Percentiles rank a stretch among this genome's conserved stretches.
Evolutionary conservation across 1,140 invertebrate species (phyloP).

Genomic region (Bombus soroeensis): DNA sequence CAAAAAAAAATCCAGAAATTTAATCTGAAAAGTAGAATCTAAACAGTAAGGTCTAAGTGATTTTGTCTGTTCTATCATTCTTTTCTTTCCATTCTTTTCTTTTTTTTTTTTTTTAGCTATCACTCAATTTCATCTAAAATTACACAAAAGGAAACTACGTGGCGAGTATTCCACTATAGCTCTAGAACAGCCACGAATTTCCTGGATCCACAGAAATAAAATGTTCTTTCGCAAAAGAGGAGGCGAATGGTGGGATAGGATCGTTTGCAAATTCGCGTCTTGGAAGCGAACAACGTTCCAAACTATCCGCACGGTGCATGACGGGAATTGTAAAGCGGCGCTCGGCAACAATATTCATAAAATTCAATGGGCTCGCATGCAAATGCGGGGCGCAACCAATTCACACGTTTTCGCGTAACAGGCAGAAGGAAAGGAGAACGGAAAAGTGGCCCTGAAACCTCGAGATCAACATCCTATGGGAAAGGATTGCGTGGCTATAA

Average conservation of each 20-base stretch:
- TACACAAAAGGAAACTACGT: background rate
- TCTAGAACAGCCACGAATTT: background rate
- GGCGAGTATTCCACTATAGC: background rate
- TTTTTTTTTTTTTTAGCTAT: background rate
- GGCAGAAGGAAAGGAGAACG: background rate
- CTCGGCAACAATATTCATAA: conserved; percentile 44
- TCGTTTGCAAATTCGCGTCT: conserved; percentile 35
- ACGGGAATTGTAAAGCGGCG: conserved; percentile 32
- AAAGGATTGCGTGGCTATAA: background rate
- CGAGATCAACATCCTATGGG: conserved; percentile 12
- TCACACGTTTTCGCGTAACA: conserved; percentile 26
- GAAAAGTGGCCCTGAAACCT: conserved; percentile 15
- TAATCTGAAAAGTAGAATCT: background rate
- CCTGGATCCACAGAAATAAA: background rate
- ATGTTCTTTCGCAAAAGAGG: background rate
- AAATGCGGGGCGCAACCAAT: conserved; percentile 13
- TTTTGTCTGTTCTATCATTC: too few species aligned
- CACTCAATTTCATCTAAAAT: background rate
- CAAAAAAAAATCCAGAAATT: too few species aligned
- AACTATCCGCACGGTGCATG: background rate
- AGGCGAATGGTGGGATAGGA: too few species aligned
- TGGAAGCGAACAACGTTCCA: background rate
- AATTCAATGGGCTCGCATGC: conserved; percentile 31
- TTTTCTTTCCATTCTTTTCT: background rate
- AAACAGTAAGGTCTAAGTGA: background rate